A percentile compares a stretch with the other conserved stretches of the same genome.
phyloP scores from a whole-genome alignment of 2,797 vertebrate genomes.

The Poeciliopsis gracilis region DNA sequence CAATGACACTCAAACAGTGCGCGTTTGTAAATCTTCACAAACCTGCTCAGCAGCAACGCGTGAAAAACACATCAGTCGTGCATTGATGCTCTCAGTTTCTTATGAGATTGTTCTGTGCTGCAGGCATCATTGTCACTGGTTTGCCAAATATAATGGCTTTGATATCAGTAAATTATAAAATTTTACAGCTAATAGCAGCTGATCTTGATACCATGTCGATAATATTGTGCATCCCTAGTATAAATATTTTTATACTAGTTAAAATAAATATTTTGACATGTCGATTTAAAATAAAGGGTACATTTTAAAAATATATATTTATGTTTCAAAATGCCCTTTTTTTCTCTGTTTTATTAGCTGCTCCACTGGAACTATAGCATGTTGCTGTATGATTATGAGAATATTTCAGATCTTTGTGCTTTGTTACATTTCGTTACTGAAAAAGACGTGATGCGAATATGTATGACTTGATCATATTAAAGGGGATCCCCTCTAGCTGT shows the following conservation, averaged over 20 bases:
- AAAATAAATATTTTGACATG: neutral
- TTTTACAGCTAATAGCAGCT: too few relatives aligned
- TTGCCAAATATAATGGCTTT: too few relatives aligned
- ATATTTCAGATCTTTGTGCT: neutral
- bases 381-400: neutral
- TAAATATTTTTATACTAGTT: neutral
- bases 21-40: too few relatives aligned
- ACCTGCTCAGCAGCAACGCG: too few relatives aligned
- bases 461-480: neutral
- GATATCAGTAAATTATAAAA: too few relatives aligned
- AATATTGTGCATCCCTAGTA: neutral
- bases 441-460: neutral
- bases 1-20: too few relatives aligned
- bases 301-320: neutral
- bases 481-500: neutral
- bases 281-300: neutral
- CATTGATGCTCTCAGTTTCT: too few relatives aligned
- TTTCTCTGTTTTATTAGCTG: neutral
- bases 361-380: too few relatives aligned
- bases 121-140: too few relatives aligned
- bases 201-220: too few relatives aligned
- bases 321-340: neutral
- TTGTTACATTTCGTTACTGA: neutral
- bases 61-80: too few relatives aligned
- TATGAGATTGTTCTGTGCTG: too few relatives aligned